These are phyloP conservation scores for Leptodactylus fuscus DNA, from an alignment of 2,113 vertebrate genomes.

Conservation along the genomic window DNA sequence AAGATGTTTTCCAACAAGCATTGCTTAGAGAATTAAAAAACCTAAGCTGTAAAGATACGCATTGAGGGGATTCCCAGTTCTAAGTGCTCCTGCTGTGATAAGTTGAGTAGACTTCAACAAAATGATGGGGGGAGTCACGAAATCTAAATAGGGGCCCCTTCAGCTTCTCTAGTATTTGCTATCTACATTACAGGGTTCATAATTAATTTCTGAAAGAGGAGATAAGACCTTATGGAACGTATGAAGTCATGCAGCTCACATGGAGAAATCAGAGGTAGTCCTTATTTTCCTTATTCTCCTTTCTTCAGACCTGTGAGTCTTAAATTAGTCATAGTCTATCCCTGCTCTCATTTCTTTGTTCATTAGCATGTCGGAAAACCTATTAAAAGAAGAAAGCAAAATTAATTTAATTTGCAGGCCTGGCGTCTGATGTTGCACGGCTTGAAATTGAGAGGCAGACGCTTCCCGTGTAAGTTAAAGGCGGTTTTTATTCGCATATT, in stretches of 20 bases:
- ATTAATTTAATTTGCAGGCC: slow-evolving; percentile 59
- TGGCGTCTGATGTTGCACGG: slow-evolving; percentile 53
- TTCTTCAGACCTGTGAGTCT: slow-evolving; percentile 41
- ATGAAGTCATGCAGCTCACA: slow-evolving; percentile 37
- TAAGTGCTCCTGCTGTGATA: slow-evolving; percentile 4
- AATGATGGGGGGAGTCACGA: not conserved
- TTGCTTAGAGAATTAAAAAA: not conserved
- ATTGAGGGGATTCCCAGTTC: not conserved
- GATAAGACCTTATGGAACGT: slow-evolving; percentile 44
- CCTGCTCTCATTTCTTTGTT: slow-evolving; percentile 60
- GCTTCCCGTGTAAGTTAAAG: slow-evolving; percentile 56
- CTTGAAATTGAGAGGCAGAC: slow-evolving; percentile 60
- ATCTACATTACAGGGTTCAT: slow-evolving; percentile 40
- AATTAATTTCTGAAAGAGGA: slow-evolving; percentile 46
- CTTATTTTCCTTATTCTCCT: not conserved
- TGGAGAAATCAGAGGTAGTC: slow-evolving; percentile 17
- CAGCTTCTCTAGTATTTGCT: not conserved
- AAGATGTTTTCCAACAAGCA: not conserved
- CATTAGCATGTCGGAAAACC: slow-evolving; percentile 61
- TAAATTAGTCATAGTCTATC: slow-evolving; percentile 59
- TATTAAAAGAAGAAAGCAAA: slow-evolving; percentile 62
- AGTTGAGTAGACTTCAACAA: not conserved
- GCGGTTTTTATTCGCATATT: slow-evolving; percentile 42
- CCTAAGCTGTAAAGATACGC: not conserved
- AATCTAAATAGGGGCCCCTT: slow-evolving; percentile 2